These are phyloP conservation scores for Penaeus vannamei DNA, from an alignment of 1,140 invertebrate genomes.

Conservation along the genomic window DNA sequence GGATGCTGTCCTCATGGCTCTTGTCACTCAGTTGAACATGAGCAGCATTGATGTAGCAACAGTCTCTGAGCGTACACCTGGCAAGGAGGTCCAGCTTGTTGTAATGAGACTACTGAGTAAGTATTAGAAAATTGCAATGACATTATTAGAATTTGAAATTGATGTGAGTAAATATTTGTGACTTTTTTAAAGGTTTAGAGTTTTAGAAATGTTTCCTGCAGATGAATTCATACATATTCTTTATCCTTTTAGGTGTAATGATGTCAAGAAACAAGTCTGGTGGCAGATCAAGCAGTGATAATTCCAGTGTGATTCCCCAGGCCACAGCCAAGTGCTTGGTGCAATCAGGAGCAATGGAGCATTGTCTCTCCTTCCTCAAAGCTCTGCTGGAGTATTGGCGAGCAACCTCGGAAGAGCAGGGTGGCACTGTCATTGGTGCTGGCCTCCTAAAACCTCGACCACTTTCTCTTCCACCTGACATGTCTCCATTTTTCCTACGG, in stretches of 20 bases:
- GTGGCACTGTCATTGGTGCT: slow-evolving; percentile 74
- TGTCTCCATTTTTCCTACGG: slow-evolving; percentile 95
- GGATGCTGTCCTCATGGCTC: slow-evolving; percentile 81
- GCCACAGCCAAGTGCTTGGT: slow-evolving; percentile 84
- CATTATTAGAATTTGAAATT: too few species aligned
- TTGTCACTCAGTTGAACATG: slow-evolving; percentile 86
- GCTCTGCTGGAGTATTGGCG: slow-evolving; percentile 89
- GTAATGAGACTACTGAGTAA: slow-evolving; percentile 86
- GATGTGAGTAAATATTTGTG: too few species aligned
- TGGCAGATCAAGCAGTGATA: slow-evolving; percentile 61
- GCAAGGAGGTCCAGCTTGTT: slow-evolving; percentile 87
- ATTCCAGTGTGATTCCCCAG: slow-evolving; percentile 79
- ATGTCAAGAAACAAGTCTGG: slow-evolving; percentile 83
- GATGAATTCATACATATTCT: background rate
- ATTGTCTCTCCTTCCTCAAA: slow-evolving; percentile 86
- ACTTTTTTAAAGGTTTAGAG: too few species aligned
- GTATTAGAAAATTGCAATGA: background rate
- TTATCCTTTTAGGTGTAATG: slow-evolving; percentile 76
- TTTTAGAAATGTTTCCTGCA: too few species aligned
- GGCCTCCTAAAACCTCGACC: slow-evolving; percentile 86
- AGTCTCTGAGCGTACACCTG: slow-evolving; percentile 76
- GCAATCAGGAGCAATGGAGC: slow-evolving; percentile 84
- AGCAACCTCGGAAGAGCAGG: slow-evolving; percentile 74
- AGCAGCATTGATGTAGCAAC: slow-evolving; percentile 72
- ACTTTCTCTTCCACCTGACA: slow-evolving; percentile 84